Base-by-base conservation (phyloP, 2,113 vertebrate species). In the Pseudorhombus dupliciocellatus region DNA sequence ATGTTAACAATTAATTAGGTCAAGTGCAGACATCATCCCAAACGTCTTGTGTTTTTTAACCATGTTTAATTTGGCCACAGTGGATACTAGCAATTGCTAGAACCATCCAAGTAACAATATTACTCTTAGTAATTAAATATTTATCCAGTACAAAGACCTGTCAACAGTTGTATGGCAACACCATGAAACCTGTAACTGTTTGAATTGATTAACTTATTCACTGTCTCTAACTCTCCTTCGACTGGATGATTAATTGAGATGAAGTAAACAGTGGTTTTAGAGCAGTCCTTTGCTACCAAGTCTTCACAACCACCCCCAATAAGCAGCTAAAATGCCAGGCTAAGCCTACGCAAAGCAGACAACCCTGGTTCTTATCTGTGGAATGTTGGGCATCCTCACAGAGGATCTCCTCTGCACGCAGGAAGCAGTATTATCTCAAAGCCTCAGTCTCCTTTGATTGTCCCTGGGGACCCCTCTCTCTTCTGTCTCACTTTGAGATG, bases 361-460 rank as follows among this genome's bases (percentile, higher is more conserved):
- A 70, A 66, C 75, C 64, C 24, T 1, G 9, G 63, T 80, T 86
- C 78, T 92, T 91, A 90, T 91, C 87, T 92, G 72, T 78, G 89
- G 89, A 91, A 92, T 91, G 83, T 79, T 2, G 60, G 74, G 77
- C 76, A 88, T 83, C 83, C 66, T 83, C 56, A 63, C 74, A 26
- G 81, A 79, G 70, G 81, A 83, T 89, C 88, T 81, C 77, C 82
- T 88, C 80, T 67, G 14, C 79, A 68, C 66, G 83, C 81, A 87
- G 81, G 84, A 87, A 81, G 75, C 72, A 21, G 67, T 22, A 81
- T 77, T 70, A 89, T 87, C 85, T 81, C 66, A 83, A 82, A 87
- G 84, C 76, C 77, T 66, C 42, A 2, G 30, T 88, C 84, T 84
- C 68, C 55, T 86, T 42, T 84, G 67, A 85, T 84, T 84, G 83